phyloP scores from a whole-genome alignment of 1,140 invertebrate genomes.

The Drosophila punjabiensis region DNA sequence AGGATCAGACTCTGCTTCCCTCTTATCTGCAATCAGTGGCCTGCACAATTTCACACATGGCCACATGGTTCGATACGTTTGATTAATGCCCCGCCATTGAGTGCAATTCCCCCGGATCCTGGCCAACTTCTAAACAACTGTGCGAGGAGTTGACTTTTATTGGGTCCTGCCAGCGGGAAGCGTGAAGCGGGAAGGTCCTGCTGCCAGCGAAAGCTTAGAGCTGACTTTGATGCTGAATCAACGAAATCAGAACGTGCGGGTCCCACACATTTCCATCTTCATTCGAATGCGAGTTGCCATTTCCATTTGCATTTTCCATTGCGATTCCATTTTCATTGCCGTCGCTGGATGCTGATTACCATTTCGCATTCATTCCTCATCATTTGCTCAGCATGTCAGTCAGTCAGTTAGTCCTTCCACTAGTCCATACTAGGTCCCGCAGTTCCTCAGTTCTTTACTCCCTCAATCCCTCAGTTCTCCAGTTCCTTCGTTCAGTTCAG shows the following conservation, averaged over 20 bases:
- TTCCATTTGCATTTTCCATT: slow-evolving; percentile 58
- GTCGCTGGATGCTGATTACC: slow-evolving; percentile 75
- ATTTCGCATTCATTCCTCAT: slow-evolving; percentile 82
- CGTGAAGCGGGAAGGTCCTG: neutral
- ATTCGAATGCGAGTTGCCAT: slow-evolving; percentile 18
- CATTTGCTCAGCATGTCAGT: slow-evolving; percentile 80
- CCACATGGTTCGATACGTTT: slow-evolving; percentile 72
- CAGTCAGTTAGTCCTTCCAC: slow-evolving; percentile 45
- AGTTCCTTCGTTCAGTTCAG: slow-evolving; percentile 4
- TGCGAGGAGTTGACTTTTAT: slow-evolving; percentile 40
- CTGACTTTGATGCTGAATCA: slow-evolving; percentile 59
- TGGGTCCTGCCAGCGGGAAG: slow-evolving; percentile 8
- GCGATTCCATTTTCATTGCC: slow-evolving; percentile 73
- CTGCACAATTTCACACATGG: slow-evolving; percentile 77
- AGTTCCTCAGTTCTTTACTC: slow-evolving; percentile 1
- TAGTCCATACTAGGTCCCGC: slow-evolving; percentile 9
- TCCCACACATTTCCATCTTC: slow-evolving; percentile 52
- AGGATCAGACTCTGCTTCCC: slow-evolving; percentile 2
- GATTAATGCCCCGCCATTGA: slow-evolving; percentile 68
- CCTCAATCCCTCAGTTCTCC: neutral
- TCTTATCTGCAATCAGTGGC: slow-evolving; percentile 74
- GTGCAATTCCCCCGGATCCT: slow-evolving; percentile 15
- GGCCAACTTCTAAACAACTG: slow-evolving; percentile 51
- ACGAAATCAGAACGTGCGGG: slow-evolving; percentile 61
- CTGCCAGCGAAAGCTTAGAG: slow-evolving; percentile 9